Evolutionary conservation across 2,888 invertebrate genomes (phyloP).

Genomic region (Chelonus formosanus): DNA sequence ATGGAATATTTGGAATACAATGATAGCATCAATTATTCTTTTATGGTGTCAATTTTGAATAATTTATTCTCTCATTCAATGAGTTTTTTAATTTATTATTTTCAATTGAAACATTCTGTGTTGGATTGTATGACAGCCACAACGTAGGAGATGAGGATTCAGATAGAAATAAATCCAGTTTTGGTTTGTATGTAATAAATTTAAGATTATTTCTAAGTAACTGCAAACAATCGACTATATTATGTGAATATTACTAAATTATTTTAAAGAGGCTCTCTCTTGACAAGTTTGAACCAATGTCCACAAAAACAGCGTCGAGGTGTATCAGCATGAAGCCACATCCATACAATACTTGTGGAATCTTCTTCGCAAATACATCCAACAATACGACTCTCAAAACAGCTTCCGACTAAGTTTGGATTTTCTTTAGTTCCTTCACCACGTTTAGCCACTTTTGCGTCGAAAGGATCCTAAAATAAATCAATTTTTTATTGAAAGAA

Average conservation of each 20-base stretch:
- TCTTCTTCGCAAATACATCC: conserved; percentile 98
- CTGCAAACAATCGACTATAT: conserved; percentile 56
- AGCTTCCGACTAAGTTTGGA: conserved; percentile 91
- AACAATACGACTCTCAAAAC: conserved; percentile 87
- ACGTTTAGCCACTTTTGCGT: conserved; percentile 84
- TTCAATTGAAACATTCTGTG: too few relatives aligned
- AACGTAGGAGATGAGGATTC: conserved; percentile 1
- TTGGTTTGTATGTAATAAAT: conserved; percentile 45
- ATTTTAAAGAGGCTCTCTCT: conserved; percentile 73
- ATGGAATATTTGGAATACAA: too few relatives aligned
- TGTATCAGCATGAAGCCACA: conserved; percentile 91
- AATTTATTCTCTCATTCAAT: too few relatives aligned
- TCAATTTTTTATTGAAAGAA: conserved; percentile 1
- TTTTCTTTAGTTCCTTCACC: conserved; percentile 82
- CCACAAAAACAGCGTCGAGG: conserved; percentile 96
- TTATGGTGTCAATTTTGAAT: too few relatives aligned
- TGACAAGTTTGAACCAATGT: conserved; percentile 92
- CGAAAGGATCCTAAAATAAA: conserved; percentile 74
- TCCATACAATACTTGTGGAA: conserved; percentile 88
- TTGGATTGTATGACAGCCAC: too few relatives aligned
- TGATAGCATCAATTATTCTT: too few relatives aligned
- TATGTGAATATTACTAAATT: conserved; percentile 37
- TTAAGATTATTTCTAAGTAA: conserved; percentile 54
- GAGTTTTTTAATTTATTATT: too few relatives aligned
- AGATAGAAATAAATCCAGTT: conserved; percentile 44